Conservation (phyloP, 1,140 invertebrate species). For the Danaus plexippus region DNA sequence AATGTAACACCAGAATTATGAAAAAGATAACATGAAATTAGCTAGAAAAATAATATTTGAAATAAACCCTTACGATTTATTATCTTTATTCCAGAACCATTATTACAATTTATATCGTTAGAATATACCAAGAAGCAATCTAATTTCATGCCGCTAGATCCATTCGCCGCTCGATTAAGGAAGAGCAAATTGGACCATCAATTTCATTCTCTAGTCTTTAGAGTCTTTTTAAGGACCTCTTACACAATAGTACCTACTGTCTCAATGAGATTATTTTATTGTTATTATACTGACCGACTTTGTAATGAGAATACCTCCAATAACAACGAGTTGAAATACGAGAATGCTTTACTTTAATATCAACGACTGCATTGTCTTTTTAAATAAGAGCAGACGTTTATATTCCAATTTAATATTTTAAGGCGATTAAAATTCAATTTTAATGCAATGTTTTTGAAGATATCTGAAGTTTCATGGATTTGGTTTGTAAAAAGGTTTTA, state of each 20-base stretch:
- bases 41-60: slow-evolving; percentile 1
- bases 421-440: no score
- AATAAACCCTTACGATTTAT: slow-evolving; percentile 9
- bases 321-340: no score
- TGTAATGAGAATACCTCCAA: slow-evolving; percentile 2
- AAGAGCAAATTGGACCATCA: slow-evolving; percentile 55
- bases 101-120: slow-evolving; percentile 25
- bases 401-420: no score
- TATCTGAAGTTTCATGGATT: no score
- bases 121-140: slow-evolving; percentile 43
- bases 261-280: slow-evolving; percentile 37
- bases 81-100: slow-evolving; percentile 6
- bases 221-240: slow-evolving; percentile 28
- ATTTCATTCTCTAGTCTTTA: slow-evolving; percentile 39
- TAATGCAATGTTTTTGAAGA: no score
- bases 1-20: no score
- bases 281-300: slow-evolving; percentile 27
- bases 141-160: slow-evolving; percentile 52
- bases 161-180: slow-evolving; percentile 54
- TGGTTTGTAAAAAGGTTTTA: no score
- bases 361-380: no score
- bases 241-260: slow-evolving; percentile 26
- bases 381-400: no score
- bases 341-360: no score
- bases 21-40: no score